Conservation (phyloP, 1,140 invertebrate species). For the Hylaeus anthracinus region DNA sequence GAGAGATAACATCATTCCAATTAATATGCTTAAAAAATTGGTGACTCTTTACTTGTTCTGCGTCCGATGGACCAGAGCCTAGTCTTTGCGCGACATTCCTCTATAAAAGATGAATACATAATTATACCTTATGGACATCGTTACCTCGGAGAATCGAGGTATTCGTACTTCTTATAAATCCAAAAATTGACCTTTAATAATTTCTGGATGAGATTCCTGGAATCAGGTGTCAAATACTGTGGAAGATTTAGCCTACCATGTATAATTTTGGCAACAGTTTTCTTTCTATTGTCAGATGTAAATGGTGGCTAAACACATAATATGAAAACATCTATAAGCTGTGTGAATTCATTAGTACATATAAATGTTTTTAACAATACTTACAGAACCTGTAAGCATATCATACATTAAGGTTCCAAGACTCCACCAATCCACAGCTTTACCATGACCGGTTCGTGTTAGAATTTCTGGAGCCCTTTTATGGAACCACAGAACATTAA, state of each 20-base stretch:
- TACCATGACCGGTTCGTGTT: constrained; percentile 96
- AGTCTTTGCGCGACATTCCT: constrained; percentile 87
- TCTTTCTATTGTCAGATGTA: constrained; percentile 96
- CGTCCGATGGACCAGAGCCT: constrained; percentile 91
- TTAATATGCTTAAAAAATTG: constrained; percentile 96
- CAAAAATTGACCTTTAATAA: constrained; percentile 85
- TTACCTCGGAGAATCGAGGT: neutral
- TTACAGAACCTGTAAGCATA: constrained; percentile 97
- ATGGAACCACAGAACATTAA: neutral
- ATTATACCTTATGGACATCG: neutral
- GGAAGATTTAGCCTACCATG: constrained; percentile 96
- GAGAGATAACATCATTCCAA: constrained; percentile 94
- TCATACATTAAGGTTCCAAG: constrained; percentile 99
- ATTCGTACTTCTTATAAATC: neutral
- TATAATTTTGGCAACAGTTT: constrained; percentile 99
- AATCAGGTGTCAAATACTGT: constrained; percentile 96
- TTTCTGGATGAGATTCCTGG: constrained; percentile 94
- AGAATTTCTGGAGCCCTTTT: constrained; percentile 98
- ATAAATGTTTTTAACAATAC: constrained; percentile 67
- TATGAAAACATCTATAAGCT: constrained; percentile 1
- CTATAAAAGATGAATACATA: constrained; percentile 72
- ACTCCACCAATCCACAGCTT: constrained; percentile 99
- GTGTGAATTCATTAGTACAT: neutral
- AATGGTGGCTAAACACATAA: constrained; percentile 93
- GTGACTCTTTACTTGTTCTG: constrained; percentile 93